Conservation (phyloP, 2,797 vertebrate species). For the Cichlasoma orientale region DNA sequence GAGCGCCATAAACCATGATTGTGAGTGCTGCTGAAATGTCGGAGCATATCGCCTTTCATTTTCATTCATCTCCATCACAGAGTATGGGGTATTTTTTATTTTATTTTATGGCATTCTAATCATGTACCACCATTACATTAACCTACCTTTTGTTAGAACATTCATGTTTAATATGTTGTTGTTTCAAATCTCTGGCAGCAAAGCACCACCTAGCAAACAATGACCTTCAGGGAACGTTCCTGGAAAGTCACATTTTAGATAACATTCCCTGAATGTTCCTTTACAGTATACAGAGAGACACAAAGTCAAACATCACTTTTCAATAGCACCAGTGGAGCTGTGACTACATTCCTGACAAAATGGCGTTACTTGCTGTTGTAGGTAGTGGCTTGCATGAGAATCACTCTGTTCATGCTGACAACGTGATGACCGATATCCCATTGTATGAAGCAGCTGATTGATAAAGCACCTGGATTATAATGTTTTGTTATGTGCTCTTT, state of each 20-base stretch:
- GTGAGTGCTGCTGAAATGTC: slow-evolving; percentile 44
- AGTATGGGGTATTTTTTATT: neutral
- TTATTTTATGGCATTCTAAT: neutral
- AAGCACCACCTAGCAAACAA: too few relatives aligned
- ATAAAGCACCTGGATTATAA: too few relatives aligned
- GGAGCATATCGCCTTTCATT: slow-evolving; percentile 25
- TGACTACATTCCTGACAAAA: neutral
- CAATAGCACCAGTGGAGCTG: neutral
- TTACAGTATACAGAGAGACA: rapidly evolving
- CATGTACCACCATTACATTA: neutral
- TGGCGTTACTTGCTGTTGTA: too few relatives aligned
- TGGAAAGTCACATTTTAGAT: too few relatives aligned
- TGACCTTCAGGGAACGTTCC: too few relatives aligned
- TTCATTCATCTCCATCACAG: slow-evolving; percentile 25
- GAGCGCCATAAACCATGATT: slow-evolving; percentile 21
- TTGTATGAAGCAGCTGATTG: too few relatives aligned
- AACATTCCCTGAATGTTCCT: too few relatives aligned
- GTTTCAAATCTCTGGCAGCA: too few relatives aligned
- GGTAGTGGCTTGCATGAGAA: neutral
- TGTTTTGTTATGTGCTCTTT: too few relatives aligned
- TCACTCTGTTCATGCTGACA: neutral
- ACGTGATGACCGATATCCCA: neutral
- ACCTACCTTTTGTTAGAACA: neutral
- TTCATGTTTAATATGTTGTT: neutral
- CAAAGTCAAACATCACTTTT: neutral